Base-by-base conservation (phyloP, 2,888 invertebrate species). In the Drymonia ruficornis region DNA sequence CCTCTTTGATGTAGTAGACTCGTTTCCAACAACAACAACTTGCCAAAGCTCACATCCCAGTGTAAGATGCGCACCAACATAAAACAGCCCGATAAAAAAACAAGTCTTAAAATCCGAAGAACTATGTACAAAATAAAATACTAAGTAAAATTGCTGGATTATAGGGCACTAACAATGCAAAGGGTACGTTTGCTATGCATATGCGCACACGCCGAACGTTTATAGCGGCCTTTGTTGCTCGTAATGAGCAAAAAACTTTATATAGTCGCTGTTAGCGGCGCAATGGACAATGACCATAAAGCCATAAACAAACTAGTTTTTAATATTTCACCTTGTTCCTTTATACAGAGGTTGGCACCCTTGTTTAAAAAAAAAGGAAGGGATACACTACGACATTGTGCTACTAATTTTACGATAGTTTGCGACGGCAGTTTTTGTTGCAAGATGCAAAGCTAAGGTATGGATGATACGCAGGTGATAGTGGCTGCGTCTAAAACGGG, bases 181-280 rank as follows among this genome's bases (percentile, higher is more conserved):
- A 60, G 42, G 29, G 38, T 31, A 52, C 38, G 55, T 61, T 49
- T 59, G 31, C 9, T 23, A 52, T 60, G 61, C 62, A 61, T 55
- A 66, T 53, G 61, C 60, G 59, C 61, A 67, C 28, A 46, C 56
- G 65, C 62, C 46, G 43, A 23, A 69, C 79, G 72, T 80, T 81
- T 80, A 74, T 67, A 69, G 65, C 70, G 18, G 62, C 72, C 74
- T 75, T 83, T 83, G 84, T 84, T 72, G 71, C 52, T 9, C 60
- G 69, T 80, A 83, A 82, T 78, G 78, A 75, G 76, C 76, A 78
- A 82, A 82, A 81, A 78, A 72, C 67, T 56, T 50, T 54, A 57
- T 57, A 59, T 56, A 61, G 55, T 58, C 73, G 59, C 50, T 55
- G 64, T 63, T 63, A 63, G 59, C 63, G 52, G 58, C 54, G 63